Base-by-base conservation (phyloP, 2,797 vertebrate species). In the Arremon brunneinucha region DNA sequence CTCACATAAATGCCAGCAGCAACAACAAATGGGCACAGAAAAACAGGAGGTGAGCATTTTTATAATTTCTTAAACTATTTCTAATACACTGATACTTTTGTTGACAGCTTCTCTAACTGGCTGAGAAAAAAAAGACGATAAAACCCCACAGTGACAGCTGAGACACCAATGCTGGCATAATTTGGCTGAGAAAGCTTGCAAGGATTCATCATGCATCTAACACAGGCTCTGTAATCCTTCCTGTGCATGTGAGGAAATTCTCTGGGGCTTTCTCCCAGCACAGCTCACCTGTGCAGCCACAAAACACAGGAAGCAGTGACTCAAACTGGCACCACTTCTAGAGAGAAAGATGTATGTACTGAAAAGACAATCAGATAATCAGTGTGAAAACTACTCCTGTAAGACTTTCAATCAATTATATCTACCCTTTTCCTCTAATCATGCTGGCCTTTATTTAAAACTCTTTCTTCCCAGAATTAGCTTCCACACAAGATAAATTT, bases 321-420 rank as follows among this genome's bases (percentile, higher is more conserved):
- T 53, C 37, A 84, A 71, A 56, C 35, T 62, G 47, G 68, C n/a
- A 69, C 16, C 14, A 27, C 23, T 56, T 69, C 6, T 41, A 46
- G 64, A 87, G 52, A 78, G n/a, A 88, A 90, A 69, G 39, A 52
- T 35, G 12, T 7, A 12, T 20, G n/a, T 35, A 24, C n/a, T 65
- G 76, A 63, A 83, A 80, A 78, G 75, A 24, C 22, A 62, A 88
- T 50, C 72, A 78, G 64, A 83, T 75, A 83, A 90, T 56, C 62
- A 19, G 14, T 24, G 30, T 60, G 83, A 64, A 49, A 90, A 67
- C 0, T 0, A 64, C 11, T 49, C 12, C 44, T 76, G 2, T 11
- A 72, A 50, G 63, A 37, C 9, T 55, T 81, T 28, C 8, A 77
- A 37, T 67, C 60, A 74, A 53, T 67, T 44, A 30, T 39, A 59